These are phyloP conservation scores for Ictalurus furcatus DNA, from an alignment of 2,113 vertebrate species.

Conservation along the genomic window DNA sequence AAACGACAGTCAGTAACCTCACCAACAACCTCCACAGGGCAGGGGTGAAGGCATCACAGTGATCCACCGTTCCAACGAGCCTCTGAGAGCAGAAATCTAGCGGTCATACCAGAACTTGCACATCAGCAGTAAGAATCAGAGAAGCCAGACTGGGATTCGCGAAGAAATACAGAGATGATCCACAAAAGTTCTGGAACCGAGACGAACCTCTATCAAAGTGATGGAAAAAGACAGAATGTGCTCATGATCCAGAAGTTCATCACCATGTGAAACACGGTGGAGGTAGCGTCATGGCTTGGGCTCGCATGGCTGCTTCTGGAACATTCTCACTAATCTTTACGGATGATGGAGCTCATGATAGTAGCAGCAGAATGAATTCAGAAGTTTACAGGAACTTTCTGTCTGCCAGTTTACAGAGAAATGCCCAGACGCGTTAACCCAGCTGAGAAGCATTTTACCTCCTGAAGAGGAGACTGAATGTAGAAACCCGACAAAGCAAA, in stretches of 20 bases:
- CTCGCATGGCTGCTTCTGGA: background rate
- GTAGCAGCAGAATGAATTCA: background rate
- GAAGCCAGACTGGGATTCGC: background rate
- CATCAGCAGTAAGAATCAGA: background rate
- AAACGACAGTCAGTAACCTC: background rate
- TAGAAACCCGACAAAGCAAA: background rate
- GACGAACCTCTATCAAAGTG: background rate
- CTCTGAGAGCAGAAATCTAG: no score
- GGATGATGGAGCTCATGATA: background rate
- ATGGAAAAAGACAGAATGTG: background rate
- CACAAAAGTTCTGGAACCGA: background rate
- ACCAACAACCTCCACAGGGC: background rate
- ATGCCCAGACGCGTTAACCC: background rate
- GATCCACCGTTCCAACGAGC: background rate
- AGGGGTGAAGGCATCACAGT: background rate
- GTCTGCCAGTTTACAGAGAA: background rate
- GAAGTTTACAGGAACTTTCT: background rate
- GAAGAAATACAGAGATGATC: background rate
- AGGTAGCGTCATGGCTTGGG: background rate
- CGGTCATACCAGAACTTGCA: background rate
- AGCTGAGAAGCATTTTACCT: background rate
- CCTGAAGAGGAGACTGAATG: background rate
- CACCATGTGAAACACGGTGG: background rate
- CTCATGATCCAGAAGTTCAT: background rate
- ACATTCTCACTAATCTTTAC: background rate